These are phyloP conservation scores for Lipophrys pholis DNA, from an alignment of 2,113 vertebrate species.

Conservation along the genomic window DNA sequence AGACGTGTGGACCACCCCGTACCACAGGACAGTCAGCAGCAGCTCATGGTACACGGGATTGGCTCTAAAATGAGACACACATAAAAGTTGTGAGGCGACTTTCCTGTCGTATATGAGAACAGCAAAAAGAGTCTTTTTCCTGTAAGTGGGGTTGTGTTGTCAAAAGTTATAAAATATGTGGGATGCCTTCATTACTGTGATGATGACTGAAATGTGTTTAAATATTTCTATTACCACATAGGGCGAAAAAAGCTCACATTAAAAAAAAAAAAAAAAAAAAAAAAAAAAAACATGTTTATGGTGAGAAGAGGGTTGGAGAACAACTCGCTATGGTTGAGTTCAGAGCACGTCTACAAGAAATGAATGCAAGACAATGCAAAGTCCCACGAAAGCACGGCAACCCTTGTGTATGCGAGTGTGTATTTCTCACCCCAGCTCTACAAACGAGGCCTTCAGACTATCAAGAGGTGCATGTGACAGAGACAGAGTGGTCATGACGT, in stretches of 20 bases:
- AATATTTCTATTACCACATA: no score
- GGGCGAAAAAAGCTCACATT: no score
- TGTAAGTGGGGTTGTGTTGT: no score
- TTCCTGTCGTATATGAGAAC: neutral
- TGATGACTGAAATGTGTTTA: no score
- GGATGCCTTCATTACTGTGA: no score
- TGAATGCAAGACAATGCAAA: neutral
- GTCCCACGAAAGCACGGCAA: neutral
- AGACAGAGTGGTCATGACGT: slow-evolving; percentile 98
- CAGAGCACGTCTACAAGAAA: no score
- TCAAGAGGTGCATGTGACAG: slow-evolving; percentile 95
- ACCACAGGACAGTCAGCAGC: slow-evolving; percentile 96
- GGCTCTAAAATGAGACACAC: slow-evolving; percentile 81
- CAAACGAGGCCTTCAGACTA: slow-evolving; percentile 98
- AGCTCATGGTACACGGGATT: slow-evolving; percentile 98
- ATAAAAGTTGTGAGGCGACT: neutral
- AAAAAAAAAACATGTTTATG: no score
- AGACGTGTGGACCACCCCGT: slow-evolving; percentile 98
- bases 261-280: no score
- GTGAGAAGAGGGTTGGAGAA: no score
- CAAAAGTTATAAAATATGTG: no score
- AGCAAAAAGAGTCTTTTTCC: neutral
- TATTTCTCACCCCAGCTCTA: slow-evolving; percentile 92
- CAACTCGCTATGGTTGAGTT: no score
- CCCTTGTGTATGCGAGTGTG: neutral